Conservation (phyloP, 1,140 invertebrate species). For the Nomia melanderi region DNA sequence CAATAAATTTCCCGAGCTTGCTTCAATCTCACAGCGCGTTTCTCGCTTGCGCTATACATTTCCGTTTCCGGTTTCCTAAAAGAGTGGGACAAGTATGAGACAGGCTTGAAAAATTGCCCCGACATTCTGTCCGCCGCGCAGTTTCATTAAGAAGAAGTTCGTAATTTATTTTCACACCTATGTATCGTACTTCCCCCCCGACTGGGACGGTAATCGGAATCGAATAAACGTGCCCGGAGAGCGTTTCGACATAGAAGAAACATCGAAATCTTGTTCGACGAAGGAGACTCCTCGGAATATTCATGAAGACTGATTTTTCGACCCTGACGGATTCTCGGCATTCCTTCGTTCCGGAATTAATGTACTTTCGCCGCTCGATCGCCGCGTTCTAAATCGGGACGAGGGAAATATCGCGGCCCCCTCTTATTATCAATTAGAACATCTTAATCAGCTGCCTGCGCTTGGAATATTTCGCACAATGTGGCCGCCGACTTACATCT, state of each 20-base stretch:
- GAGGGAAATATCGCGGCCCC: not conserved
- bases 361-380: not conserved
- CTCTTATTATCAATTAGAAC: slow-evolving; percentile 33
- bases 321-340: not conserved
- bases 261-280: not conserved
- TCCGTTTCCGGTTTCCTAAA: slow-evolving; percentile 29
- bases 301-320: not conserved
- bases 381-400: slow-evolving; percentile 15
- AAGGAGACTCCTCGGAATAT: not conserved
- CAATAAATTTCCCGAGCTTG: not conserved
- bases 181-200: not conserved
- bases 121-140: slow-evolving; percentile 36
- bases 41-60: slow-evolving; percentile 27
- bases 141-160: slow-evolving; percentile 66
- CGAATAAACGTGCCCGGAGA: not conserved
- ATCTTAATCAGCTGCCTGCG: slow-evolving; percentile 17
- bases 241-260: not conserved
- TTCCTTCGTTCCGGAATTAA: not conserved
- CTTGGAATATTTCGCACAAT: not conserved
- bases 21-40: not conserved
- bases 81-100: slow-evolving; percentile 63
- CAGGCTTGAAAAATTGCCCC: slow-evolving; percentile 66
- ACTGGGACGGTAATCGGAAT: slow-evolving; percentile 1
- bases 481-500: not conserved
- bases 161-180: slow-evolving; percentile 65